Evolutionary conservation across 2,888 invertebrate species (phyloP).

Genomic region (Nezara viridula): DNA sequence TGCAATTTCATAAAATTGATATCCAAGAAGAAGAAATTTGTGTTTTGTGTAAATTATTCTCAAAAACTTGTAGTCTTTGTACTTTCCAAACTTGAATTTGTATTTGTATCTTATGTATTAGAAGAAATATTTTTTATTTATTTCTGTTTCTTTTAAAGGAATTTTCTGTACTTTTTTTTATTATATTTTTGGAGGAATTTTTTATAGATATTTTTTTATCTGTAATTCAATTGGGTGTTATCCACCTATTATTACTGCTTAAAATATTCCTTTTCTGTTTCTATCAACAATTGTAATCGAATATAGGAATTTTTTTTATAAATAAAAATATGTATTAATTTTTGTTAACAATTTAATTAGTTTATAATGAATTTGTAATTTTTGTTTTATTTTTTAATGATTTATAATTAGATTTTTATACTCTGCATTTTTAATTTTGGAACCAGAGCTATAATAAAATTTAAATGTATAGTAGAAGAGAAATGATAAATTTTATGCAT

Average conservation of each 20-base stretch:
- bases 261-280: not conserved
- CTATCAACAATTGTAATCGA: not conserved
- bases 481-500: not conserved
- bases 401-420: not conserved
- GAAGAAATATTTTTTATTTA: not conserved
- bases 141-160: not conserved
- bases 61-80: conserved; percentile 33
- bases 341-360: not conserved
- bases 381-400: not conserved
- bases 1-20: conserved; percentile 1
- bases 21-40: conserved; percentile 10
- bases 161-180: not conserved
- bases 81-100: not conserved
- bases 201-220: not conserved
- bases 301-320: not conserved
- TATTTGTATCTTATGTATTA: not conserved
- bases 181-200: not conserved
- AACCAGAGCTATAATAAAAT: not conserved
- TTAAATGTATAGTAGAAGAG: not conserved
- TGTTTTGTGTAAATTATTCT: conserved; percentile 35
- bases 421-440: not conserved
- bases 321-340: not conserved
- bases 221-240: not conserved
- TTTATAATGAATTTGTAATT: not conserved
- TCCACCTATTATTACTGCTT: not conserved